Conservation (phyloP, 2,113 vertebrate genomes). For the Larimichthys polyactis region DNA sequence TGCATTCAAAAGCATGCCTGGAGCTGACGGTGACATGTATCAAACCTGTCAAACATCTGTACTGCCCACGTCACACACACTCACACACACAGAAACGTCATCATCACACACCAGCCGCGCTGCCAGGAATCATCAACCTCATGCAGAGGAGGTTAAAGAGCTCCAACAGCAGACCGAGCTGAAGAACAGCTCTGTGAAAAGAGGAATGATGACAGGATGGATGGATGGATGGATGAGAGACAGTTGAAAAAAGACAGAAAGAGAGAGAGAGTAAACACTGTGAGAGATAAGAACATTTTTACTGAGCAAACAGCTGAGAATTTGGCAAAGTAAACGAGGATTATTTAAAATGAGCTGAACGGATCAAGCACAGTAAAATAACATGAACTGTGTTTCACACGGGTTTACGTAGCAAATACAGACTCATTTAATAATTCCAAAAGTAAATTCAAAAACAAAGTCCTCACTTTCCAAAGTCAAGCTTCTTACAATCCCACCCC, state of each 20-base stretch:
- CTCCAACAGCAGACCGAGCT: not conserved
- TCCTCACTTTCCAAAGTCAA: too few relatives aligned
- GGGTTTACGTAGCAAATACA: not conserved
- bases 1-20: too few relatives aligned
- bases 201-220: not conserved
- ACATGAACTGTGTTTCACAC: not conserved
- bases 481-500: too few relatives aligned
- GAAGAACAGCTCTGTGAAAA: not conserved
- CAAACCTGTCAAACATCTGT: too few relatives aligned
- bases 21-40: too few relatives aligned
- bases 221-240: slow-evolving; percentile 9
- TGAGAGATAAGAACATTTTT: not conserved
- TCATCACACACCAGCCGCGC: not conserved
- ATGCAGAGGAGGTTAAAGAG: slow-evolving; percentile 25
- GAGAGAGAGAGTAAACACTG: not conserved
- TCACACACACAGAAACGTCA: not conserved
- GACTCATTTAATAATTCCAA: not conserved
- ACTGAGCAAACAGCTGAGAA: not conserved
- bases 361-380: not conserved
- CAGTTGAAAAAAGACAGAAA: not conserved
- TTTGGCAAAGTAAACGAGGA: slow-evolving; percentile 4
- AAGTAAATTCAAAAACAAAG: not conserved
- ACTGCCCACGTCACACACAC: not conserved
- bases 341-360: not conserved
- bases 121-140: slow-evolving; percentile 24